These are phyloP conservation scores for Leptinotarsa rubiginosa DNA, from an alignment of 2,888 invertebrate genomes.

Conservation along the genomic window DNA sequence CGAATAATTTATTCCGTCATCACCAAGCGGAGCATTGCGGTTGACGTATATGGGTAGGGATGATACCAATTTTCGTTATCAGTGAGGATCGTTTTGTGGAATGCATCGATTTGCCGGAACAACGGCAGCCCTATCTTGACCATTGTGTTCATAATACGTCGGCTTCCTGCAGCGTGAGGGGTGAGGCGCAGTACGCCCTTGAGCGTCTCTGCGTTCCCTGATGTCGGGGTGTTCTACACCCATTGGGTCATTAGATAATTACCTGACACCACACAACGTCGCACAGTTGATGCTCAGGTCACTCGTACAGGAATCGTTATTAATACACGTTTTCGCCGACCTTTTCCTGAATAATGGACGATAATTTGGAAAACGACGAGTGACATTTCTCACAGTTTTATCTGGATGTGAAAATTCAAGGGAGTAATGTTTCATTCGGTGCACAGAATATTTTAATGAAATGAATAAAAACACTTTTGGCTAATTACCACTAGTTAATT, in stretches of 20 bases:
- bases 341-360: slow-evolving; percentile 5
- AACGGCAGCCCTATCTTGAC: slow-evolving; percentile 45
- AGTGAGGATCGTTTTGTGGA: slow-evolving; percentile 42
- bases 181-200: slow-evolving; percentile 5
- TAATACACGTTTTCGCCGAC: slow-evolving; percentile 21
- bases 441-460: neutral
- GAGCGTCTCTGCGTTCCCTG: slow-evolving; percentile 7
- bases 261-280: slow-evolving; percentile 44
- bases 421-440: neutral
- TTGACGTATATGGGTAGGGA: neutral
- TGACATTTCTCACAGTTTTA: neutral
- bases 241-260: slow-evolving; percentile 51
- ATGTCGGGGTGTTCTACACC: slow-evolving; percentile 46
- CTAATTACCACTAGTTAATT: no score
- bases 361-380: neutral
- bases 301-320: slow-evolving; percentile 30
- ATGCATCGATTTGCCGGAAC: slow-evolving; percentile 47
- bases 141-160: slow-evolving; percentile 49
- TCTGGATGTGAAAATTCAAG: neutral
- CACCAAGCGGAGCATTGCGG: neutral
- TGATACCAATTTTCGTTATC: slow-evolving; percentile 44
- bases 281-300: slow-evolving; percentile 36
- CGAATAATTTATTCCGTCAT: neutral
- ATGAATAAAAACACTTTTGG: no score
- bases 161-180: slow-evolving; percentile 45